Percentiles rank a stretch among this genome's conserved stretches.
Conservation (phyloP, 1,140 invertebrate genomes). For the Platyscapa corneri region DNA sequence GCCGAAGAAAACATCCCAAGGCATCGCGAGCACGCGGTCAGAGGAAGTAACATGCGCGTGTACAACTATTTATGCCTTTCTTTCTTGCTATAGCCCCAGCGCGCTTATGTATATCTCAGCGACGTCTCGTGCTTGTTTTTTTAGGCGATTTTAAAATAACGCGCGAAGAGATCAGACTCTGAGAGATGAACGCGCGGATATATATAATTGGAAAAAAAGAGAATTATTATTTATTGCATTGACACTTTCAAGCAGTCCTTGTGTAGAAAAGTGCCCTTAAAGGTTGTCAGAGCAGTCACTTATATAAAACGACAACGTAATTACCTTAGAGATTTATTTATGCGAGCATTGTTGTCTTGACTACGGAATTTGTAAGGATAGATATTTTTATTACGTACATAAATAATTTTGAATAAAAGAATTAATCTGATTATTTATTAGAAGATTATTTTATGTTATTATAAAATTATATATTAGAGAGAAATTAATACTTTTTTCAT, state of each 20-base stretch:
- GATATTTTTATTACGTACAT: not conserved
- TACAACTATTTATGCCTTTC: slow-evolving; percentile 32
- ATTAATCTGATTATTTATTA: no score
- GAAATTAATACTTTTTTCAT: no score
- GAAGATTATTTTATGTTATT: no score
- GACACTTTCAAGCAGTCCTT: slow-evolving; percentile 10
- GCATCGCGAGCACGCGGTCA: not conserved
- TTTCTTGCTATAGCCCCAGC: not conserved
- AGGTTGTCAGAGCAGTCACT: not conserved
- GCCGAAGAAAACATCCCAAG: not conserved
- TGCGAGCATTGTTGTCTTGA: not conserved
- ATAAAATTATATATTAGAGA: no score
- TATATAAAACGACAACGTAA: not conserved
- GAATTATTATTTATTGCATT: slow-evolving; percentile 3
- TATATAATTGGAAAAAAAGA: not conserved
- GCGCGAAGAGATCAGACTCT: not conserved
- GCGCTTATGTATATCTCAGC: not conserved
- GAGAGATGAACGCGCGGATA: not conserved
- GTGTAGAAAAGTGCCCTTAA: not conserved
- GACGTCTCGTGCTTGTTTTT: not conserved
- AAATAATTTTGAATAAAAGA: no score
- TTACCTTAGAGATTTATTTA: slow-evolving; percentile 2
- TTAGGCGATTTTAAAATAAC: not conserved
- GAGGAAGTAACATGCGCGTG: slow-evolving; percentile 36
- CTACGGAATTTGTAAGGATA: not conserved